Conservation (phyloP, 2,797 vertebrate genomes). For the Triplophysa bombifrons region DNA sequence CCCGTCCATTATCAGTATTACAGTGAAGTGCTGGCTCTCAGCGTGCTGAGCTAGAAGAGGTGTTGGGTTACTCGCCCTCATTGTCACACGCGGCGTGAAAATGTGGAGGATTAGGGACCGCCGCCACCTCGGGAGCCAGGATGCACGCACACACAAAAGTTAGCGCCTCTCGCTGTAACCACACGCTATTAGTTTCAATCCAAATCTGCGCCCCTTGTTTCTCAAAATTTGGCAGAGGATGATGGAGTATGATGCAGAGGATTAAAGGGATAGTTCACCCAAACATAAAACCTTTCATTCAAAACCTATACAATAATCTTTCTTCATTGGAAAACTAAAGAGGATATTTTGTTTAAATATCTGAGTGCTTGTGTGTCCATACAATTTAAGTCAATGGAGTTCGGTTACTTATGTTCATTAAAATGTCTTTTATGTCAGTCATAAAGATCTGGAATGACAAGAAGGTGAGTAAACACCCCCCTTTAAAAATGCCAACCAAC, state of each 20-base stretch:
- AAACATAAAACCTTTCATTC: too few relatives aligned
- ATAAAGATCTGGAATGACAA: too few relatives aligned
- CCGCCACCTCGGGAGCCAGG: constrained; percentile 36
- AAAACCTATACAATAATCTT: too few relatives aligned
- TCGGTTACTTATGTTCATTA: too few relatives aligned
- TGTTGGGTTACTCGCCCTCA: constrained; percentile 53
- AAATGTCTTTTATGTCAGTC: too few relatives aligned
- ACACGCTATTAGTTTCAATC: constrained; percentile 17
- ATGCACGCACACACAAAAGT: constrained; percentile 30
- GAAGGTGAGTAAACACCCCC: too few relatives aligned
- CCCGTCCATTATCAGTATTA: constrained; percentile 52
- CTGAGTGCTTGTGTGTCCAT: too few relatives aligned
- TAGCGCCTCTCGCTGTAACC: neutral
- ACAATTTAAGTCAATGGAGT: too few relatives aligned
- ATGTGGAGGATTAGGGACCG: constrained; percentile 56
- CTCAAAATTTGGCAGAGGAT: constrained; percentile 1
- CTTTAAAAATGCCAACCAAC: neutral
- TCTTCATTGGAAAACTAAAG: too few relatives aligned
- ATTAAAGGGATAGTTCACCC: neutral
- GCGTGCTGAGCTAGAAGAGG: constrained; percentile 40
- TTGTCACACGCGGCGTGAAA: constrained; percentile 53
- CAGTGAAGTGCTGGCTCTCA: constrained; percentile 50
- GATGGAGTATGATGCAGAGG: neutral
- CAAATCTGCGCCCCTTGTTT: neutral
- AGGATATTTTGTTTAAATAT: too few relatives aligned